Conservation (phyloP, 2,113 vertebrate species). For the Oenanthe melanoleuca region DNA sequence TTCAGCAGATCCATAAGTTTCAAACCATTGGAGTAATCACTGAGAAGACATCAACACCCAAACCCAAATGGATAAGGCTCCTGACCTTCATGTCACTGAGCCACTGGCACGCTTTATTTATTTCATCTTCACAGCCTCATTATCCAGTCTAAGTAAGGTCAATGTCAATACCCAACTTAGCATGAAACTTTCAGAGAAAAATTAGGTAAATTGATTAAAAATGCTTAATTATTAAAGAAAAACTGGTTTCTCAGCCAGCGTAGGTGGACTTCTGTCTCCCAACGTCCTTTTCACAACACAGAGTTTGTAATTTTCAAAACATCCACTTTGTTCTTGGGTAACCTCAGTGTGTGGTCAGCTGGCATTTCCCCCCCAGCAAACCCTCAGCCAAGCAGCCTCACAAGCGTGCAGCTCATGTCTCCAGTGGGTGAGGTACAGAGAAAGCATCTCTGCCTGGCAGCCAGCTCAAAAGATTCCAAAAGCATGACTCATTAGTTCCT, state of each 20-base stretch:
- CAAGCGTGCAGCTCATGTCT: not conserved
- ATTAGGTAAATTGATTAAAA: not conserved
- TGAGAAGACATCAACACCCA: not conserved
- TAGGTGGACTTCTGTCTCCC: not conserved
- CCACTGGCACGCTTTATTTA: not conserved
- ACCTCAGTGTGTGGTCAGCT: accelerated
- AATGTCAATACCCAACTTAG: not conserved
- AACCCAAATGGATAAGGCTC: not conserved
- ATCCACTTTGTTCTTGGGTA: accelerated
- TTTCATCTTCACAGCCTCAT: not conserved
- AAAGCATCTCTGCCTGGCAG: not conserved
- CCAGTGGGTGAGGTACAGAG: not conserved
- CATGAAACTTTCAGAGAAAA: not conserved
- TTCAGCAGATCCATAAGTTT: not conserved
- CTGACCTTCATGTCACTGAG: not conserved
- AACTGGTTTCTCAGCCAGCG: not conserved
- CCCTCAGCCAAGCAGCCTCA: not conserved
- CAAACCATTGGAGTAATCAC: not conserved
- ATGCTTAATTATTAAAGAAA: not conserved
- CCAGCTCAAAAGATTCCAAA: not conserved
- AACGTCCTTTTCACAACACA: not conserved
- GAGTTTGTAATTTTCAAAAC: not conserved
- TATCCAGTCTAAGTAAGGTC: not conserved
- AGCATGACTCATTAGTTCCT: not conserved
- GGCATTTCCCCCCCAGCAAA: not conserved